These are phyloP conservation scores for Listronotus oregonensis DNA, from an alignment of 1,140 invertebrate species.

Conservation along the genomic window DNA sequence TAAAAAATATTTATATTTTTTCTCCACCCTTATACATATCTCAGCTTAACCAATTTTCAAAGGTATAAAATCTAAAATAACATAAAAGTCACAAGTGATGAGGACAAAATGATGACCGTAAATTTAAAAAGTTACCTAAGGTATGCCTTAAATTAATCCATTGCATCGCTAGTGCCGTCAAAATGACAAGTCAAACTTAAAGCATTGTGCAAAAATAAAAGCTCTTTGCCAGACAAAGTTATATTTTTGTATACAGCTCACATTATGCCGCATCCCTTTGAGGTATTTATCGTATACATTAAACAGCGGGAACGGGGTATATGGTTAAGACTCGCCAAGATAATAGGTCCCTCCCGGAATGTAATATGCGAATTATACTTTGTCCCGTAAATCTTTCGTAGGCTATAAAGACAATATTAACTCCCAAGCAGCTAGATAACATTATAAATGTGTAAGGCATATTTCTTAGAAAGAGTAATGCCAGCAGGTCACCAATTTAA, in stretches of 20 bases:
- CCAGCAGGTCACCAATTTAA: neutral
- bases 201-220: neutral
- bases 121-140: no score
- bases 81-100: no score
- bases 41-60: no score
- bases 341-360: slow-evolving; percentile 40
- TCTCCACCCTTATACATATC: no score
- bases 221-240: neutral
- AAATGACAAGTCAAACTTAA: no score
- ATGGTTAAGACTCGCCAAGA: slow-evolving; percentile 35
- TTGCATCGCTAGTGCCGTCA: no score
- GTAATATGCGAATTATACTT: slow-evolving; percentile 47
- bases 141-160: no score
- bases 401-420: slow-evolving; percentile 50
- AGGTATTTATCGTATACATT: slow-evolving; percentile 33
- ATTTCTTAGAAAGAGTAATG: slow-evolving; percentile 20
- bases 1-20: no score
- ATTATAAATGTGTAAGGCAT: slow-evolving; percentile 44
- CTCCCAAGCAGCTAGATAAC: slow-evolving; percentile 43
- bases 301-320: slow-evolving; percentile 26
- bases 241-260: slow-evolving; percentile 22
- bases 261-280: slow-evolving; percentile 27
- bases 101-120: no score
- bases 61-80: no score
- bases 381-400: slow-evolving; percentile 46